Evolutionary conservation across 2,797 vertebrate species (phyloP), one percentile per base, ranked within the genome.

Genomic region (Dermochelys coriacea): DNA sequence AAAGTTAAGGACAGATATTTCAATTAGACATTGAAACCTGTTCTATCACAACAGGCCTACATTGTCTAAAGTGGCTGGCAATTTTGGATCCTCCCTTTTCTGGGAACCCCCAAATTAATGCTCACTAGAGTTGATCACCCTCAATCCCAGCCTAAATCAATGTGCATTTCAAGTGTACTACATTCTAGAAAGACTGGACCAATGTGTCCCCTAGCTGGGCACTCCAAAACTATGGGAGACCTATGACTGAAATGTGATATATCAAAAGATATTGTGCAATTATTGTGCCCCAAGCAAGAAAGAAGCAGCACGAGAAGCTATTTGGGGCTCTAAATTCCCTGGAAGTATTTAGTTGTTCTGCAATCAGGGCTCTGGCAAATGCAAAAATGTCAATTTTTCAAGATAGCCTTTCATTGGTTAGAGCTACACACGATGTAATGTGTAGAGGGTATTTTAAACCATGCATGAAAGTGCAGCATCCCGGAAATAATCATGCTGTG

Each of bases 351-450:
- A 14, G 77, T 49, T n/a, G 55, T 23, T 80, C 31, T 80, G 51
- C 68, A 71, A 49, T 80, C 25, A 47, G 45, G 12, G 47, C 14
- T 77, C 45, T 49, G 45, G 16, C 23, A 51, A 85, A 21, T 74
- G 85, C 85, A 89, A 89, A 96, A 19, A 27, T 37, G 31, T 84
- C 15, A 18, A 50, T 89, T 91, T 79, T 80, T 88, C 31, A 54
- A 88, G 61, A 45, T 16, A 6, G 3, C 1, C 54, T 64, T 85
- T 91, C 11, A 25, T 23, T 82, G 31, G 34, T 41, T 31, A 82
- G 47, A 41, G 78, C 45, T 57, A 61, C 61, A 51, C 15, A 59
- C 23, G 27, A 82, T n/a, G 23, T 45, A 54, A 6, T 49, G 9
- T 18, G 25, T 50, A 91, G 96, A 68, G 27, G 7, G 50, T 80